Base-by-base conservation (phyloP, 2,888 invertebrate species). In the Drosophila monieri region DNA sequence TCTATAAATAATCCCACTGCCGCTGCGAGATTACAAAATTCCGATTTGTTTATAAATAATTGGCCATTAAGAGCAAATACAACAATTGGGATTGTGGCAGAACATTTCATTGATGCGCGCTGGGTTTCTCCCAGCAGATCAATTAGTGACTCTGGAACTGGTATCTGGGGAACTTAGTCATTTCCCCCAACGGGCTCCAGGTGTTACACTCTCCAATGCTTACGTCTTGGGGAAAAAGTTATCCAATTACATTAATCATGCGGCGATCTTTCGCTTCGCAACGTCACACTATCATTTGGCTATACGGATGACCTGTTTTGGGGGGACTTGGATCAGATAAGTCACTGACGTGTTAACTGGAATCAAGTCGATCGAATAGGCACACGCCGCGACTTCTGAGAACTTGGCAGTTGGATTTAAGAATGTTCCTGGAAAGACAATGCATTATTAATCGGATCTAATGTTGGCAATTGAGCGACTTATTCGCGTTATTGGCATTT, bases 1-100 rank as follows among this genome's bases (percentile, higher is more conserved):
- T 3, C 80, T 77, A 86, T 84, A 84, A 86, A 80, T 84, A 80
- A 73, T 65, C 30, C 14, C 0, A 41, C 8, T 9, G 18, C 48
- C 41, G 18, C 43, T 10, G 51, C 14, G 14, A 18, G 14, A 51
- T 69, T 70, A 69, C 72, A 69, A 71, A 71, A 61, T 49, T 61
- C 39, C 51, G 27, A 46, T 44, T 46, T 46, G 41, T 54, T 61
- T 61, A 71, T 69, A 71, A 71, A 52, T 69, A 64, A 32, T 54
- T 49, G 54, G 53, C 55, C 30, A 49, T 55, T 55, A 46, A 47
- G 49, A 51, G 44, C 15, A 51, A 49, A 51, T 49, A 4, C 52
- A 15, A 41, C 55, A 27, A 44, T 18, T 48, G 32, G 35, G 25
- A 25, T 59, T 39, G n/a, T 12, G n/a, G 8, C 35, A 47, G 64